Base-by-base conservation (phyloP, 2,113 vertebrate species). In the Odontesthes bonariensis region DNA sequence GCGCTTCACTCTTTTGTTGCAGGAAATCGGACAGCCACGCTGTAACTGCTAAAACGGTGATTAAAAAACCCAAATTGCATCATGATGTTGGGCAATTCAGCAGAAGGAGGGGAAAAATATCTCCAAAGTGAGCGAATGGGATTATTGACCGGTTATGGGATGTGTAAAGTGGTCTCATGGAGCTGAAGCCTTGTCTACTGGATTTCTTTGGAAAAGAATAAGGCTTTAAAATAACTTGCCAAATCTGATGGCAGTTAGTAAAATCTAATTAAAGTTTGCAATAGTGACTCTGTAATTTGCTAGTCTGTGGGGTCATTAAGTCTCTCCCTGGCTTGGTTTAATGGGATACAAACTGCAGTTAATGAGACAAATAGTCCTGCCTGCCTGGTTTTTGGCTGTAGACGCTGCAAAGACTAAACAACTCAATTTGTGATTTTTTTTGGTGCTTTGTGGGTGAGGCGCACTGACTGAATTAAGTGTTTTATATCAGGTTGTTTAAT, bases 31-130 rank as follows among this genome's bases (percentile, higher is more conserved):
- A 92, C 92, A 91, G 91, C 92, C 90, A 46, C 88, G 84, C 87
- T 92, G 87, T 94, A 92, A 93, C 93, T 94, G 91, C 91, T 93
- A 92, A 93, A 93, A 92, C 64, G 81, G 93, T 90, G 90, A 93
- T 94, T 91, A 91, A 91, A 92, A 94, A 85, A 87, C 86, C 90
- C 85, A 92, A 94, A 94, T 92, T 94, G 93, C 93, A 94, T 91
- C 94, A 94, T 92, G 93, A 94, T 94, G 93, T 93, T 82, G 84
- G 77, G 81, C 77, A 82, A 84, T 89, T 88, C 69, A 76, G 82
- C 64, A 85, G 72, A 62, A 31, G 8, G 13, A 31, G 19, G 8
- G 51, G 16, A 49, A 13, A 23, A 46, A 47, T 5, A 23, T 31
- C 74, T 83, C 84, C 81, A 85, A 90, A 90, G 83, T 68, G 86